A percentile compares a stretch with the other conserved stretches of the same genome.
phyloP scores from a whole-genome alignment of 2,113 vertebrate genomes.

The Tautogolabrus adspersus region DNA sequence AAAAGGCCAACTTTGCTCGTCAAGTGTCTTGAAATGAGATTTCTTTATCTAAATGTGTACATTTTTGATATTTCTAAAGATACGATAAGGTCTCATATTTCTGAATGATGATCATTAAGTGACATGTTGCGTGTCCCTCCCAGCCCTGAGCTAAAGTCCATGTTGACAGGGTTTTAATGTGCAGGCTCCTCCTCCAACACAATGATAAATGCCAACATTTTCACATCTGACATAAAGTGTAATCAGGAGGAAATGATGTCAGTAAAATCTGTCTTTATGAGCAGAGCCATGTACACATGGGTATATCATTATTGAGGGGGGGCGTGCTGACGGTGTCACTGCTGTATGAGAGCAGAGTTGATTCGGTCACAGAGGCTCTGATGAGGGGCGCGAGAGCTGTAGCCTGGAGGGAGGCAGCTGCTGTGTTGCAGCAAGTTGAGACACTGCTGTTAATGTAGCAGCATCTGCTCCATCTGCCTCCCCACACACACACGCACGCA shows the following conservation, averaged over 20 bases:
- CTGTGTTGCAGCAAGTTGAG: conserved; percentile 63
- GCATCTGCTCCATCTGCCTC: conserved; percentile 51
- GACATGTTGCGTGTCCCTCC: not conserved
- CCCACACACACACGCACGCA: not conserved
- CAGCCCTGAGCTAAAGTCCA: not conserved
- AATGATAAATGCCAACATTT: conserved; percentile 11
- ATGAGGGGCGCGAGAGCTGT: conserved; percentile 11
- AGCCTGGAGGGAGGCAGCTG: conserved; percentile 77
- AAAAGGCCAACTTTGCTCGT: too few relatives aligned
- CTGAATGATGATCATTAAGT: too few relatives aligned
- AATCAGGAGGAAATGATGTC: conserved; percentile 23
- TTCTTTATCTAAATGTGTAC: too few relatives aligned
- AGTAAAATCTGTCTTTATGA: conserved; percentile 23
- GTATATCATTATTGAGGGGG: conserved; percentile 34
- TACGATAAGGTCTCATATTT: too few relatives aligned
- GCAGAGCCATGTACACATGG: conserved; percentile 13
- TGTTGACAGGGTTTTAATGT: conserved; percentile 21
- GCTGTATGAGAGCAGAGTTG: conserved; percentile 12
- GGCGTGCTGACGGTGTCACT: conserved; percentile 1
- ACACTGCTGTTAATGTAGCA: conserved; percentile 50
- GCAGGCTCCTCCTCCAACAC: not conserved
- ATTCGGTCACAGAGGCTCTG: conserved; percentile 1
- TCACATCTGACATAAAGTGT: not conserved
- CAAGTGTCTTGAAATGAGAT: too few relatives aligned
- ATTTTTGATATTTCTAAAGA: too few relatives aligned